Evolutionary conservation across 2,797 vertebrate genomes (phyloP).

Genomic region (Onychomys torridus): DNA sequence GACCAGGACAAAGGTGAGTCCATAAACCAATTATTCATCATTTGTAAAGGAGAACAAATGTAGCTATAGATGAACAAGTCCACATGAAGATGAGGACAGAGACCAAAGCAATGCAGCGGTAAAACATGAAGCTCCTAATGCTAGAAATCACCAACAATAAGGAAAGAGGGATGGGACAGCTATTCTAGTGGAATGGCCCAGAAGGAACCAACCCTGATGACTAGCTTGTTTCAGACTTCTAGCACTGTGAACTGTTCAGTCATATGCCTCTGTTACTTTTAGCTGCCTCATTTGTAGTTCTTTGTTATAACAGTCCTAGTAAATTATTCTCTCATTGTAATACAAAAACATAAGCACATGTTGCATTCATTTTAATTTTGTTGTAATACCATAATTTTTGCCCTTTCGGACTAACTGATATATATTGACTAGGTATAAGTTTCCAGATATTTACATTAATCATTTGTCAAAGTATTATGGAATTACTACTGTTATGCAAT

Average conservation of each 20-base stretch:
- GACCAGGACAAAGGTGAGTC: not conserved
- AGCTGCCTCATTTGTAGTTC: not conserved
- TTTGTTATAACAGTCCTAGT: not conserved
- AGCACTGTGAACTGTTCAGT: not conserved
- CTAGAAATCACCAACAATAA: not conserved
- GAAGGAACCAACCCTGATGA: not conserved
- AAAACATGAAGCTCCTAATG: not conserved
- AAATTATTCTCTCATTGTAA: not conserved
- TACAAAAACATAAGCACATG: not conserved
- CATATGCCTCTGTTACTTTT: not conserved
- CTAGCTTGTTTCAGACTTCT: not conserved
- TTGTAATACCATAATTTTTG: not conserved
- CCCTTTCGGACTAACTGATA: not conserved
- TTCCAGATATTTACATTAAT: not conserved
- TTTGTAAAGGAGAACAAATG: not conserved
- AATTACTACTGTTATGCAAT: not conserved
- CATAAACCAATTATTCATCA: not conserved
- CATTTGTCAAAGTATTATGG: not conserved
- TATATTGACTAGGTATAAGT: slow-evolving; percentile 12
- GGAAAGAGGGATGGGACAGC: not conserved
- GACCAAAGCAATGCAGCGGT: not conserved
- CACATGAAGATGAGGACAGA: not conserved
- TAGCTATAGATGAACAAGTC: not conserved
- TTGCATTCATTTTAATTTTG: slow-evolving; percentile 29
- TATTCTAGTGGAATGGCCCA: not conserved